A percentile compares a stretch with the other conserved stretches of the same genome.
phyloP scores from a whole-genome alignment of 2,797 vertebrate species.

The Labeo calbasu region DNA sequence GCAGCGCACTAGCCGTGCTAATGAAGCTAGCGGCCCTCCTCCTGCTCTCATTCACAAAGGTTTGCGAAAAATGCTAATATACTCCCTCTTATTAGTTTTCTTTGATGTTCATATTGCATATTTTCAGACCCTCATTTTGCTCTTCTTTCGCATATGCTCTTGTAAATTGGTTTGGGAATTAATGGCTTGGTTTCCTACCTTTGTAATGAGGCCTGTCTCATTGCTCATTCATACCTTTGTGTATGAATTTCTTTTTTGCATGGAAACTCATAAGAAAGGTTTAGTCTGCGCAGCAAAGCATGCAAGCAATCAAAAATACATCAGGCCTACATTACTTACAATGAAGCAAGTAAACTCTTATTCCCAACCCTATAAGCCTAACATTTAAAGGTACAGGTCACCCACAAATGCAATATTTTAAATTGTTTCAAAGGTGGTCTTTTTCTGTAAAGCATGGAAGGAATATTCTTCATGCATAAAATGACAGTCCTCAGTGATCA shows the following conservation, averaged over 20 bases:
- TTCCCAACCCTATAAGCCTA: not conserved
- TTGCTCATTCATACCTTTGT: constrained; percentile 11
- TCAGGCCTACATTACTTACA: not conserved
- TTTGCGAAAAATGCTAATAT: constrained; percentile 23
- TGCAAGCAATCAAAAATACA: constrained; percentile 13
- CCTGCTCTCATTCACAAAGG: constrained; percentile 31
- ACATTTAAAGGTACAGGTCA: not conserved
- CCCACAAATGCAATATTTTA: not conserved
- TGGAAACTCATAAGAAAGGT: not conserved
- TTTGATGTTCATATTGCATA: constrained; percentile 31
- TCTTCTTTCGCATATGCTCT: not conserved
- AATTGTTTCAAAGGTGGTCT: not conserved
- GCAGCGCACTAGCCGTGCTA: constrained; percentile 22
- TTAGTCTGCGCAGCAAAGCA: not conserved
- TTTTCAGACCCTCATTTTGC: not conserved
- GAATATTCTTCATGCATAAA: not conserved
- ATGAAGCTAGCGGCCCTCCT: constrained; percentile 20
- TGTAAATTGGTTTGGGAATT: constrained; percentile 27
- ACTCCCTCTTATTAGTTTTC: constrained; percentile 11
- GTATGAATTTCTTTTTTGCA: not conserved
- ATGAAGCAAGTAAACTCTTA: not conserved
- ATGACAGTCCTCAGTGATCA: not conserved
- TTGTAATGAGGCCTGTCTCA: not conserved
- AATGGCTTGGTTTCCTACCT: constrained; percentile 5
- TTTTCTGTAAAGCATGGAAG: not conserved